Base-by-base conservation (phyloP, 1,140 invertebrate species). In the Hycleus cichorii region DNA sequence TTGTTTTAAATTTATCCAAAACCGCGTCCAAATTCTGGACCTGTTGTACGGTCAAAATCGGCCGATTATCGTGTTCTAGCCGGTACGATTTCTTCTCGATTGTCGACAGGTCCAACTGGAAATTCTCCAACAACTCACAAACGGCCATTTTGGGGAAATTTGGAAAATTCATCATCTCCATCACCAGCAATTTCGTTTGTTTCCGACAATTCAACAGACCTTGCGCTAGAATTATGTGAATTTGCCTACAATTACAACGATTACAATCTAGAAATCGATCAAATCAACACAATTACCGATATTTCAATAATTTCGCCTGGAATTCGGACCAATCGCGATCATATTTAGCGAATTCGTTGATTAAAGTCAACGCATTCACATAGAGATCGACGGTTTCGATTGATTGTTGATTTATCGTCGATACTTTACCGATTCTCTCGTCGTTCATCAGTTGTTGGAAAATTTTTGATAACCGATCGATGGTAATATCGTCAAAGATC, bases 321-420 rank as follows among this genome's bases (percentile, higher is more conserved):
- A 79, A 57, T 11, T 74, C 70, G 24, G 75, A 57, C 80, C 80
- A 81, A 39, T 71, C 63, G 0, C 71, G 66, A 68, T 77, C 69
- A 51, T 75, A 69, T 32, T 69, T 58, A 4, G 73, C 72, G 38
- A 81, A 65, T 64, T 78, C 74, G 9, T 74, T 70, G 42, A 77
- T 74, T 2, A 80, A 57, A 4, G 70, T 72, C 42, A 81, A 60
- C 3, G 76, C 74, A 63, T 78, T 68, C 38, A 80, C 67, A 59
- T 77, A 79, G 58, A 71, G 54, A 32, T 32, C 7, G 7, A 32
- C 4, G 1, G 3, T 5, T 47, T 69, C 64, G 10, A 39, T 53
- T 26, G 58, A 58, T 26, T 54, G 57, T 12, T 58, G 51, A 45
- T 65, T 49, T 24, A 39, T 62, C 2, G 57, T 50, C 49, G 40